Evolutionary conservation across 2,797 vertebrate genomes (phyloP), one percentile per base, ranked within the genome.

Genomic region (Loris lydekkerianus): DNA sequence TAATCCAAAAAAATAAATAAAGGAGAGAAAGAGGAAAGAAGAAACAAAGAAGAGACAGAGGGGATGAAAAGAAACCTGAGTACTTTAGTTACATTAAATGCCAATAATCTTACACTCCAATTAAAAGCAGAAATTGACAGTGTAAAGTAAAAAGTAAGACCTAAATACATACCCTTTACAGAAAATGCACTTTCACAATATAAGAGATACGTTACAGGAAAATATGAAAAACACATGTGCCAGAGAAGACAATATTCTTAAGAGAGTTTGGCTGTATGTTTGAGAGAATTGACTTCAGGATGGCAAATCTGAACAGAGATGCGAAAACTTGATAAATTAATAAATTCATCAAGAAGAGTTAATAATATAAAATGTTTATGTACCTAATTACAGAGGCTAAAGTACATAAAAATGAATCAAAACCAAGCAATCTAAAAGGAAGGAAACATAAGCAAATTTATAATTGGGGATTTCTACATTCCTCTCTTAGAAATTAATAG

Each of bases 91-190:
- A 65, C 14, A 15, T 7, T n/a, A n/a, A 65, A 65, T 90, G 11
- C 27, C 20, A 93, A 20, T 75, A 91, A 31, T 53, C 20, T 75
- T 67, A 61, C 2, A 25, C 2, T 75, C 18, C 11, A 56, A 40
- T 92, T 18, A 76, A 95, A 76, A 69, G 18, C 14, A 77, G 20
- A 87, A 27, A 88, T 43, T 87, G 13, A 23, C 1, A 58, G 43
- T 80, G 31, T 75, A 70, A 77, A 89, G 31, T 84, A 90, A 89
- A 78, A 92, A 60, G 13, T 40, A 69, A 85, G 23, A 87, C 10
- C 10, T 61, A 86, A 94, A 60, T 75, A 78, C 53, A 31, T 72
- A 23, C 5, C 60, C 4, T 23, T 37, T 80, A 20, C 8, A 82
- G 34, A 72, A 82, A 77, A 40, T 77, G 4, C 1, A 90, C 1